phyloP scores from a whole-genome alignment of 2,797 vertebrate species.

The Hippopotamyrus pictus region DNA sequence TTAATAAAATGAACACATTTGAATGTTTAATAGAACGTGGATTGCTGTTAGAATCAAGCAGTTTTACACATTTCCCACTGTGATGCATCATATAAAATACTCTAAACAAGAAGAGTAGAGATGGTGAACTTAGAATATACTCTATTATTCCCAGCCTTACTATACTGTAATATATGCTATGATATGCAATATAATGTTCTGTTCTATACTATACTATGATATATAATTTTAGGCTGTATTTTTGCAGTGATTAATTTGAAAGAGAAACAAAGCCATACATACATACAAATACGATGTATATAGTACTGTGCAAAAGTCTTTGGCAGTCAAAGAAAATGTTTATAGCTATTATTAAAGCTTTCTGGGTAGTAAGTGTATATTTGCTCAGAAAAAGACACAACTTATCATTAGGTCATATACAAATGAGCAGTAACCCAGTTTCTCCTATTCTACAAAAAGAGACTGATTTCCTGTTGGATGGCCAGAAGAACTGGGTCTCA shows the following conservation, averaged over 20 bases:
- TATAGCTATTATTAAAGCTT: not conserved
- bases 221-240: not conserved
- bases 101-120: not conserved
- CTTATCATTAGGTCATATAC: not conserved
- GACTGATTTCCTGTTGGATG: not conserved
- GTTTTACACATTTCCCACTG: not conserved
- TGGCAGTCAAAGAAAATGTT: not conserved
- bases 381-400: not conserved
- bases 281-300: not conserved
- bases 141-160: not conserved
- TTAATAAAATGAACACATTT: not conserved
- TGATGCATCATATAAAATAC: not conserved
- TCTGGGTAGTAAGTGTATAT: not conserved
- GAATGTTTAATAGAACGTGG: not conserved
- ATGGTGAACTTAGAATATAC: not conserved
- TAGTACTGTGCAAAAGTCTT: not conserved
- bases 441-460: not conserved
- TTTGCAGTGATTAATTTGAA: not conserved
- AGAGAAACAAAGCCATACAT: not conserved
- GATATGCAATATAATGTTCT: not conserved
- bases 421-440: not conserved
- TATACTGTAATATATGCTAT: not conserved
- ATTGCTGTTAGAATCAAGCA: not conserved
- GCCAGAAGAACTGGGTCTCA: not conserved
- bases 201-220: not conserved